These are phyloP conservation scores for Hedychridium roseum DNA, from an alignment of 2,888 invertebrate genomes.

Conservation along the genomic window DNA sequence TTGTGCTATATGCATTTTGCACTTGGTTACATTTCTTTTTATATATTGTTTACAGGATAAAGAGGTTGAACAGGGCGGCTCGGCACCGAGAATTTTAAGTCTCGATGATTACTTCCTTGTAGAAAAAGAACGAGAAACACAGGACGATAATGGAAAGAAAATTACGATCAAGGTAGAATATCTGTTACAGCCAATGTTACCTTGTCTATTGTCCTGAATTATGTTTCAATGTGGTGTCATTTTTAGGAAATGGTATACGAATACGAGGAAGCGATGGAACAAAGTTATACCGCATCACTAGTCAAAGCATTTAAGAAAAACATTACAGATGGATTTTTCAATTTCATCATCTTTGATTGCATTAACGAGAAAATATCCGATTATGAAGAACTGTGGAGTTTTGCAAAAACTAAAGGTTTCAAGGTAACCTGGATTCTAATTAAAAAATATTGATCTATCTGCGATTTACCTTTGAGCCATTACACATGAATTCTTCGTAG, in stretches of 20 bases:
- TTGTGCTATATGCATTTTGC: constrained; percentile 5
- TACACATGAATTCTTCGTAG: constrained; percentile 66
- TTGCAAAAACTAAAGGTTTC: constrained; percentile 84
- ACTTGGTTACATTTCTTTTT: constrained; percentile 9
- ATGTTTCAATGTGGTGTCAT: constrained; percentile 1
- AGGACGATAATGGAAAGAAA: constrained; percentile 78
- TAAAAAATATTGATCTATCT: neutral
- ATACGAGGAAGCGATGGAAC: constrained; percentile 85
- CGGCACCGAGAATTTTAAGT: constrained; percentile 90
- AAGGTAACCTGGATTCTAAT: constrained; percentile 71
- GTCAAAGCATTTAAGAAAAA: constrained; percentile 91
- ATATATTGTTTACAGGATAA: constrained; percentile 66
- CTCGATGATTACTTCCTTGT: constrained; percentile 96
- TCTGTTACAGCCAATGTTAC: neutral
- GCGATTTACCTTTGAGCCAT: neutral
- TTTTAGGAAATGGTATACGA: constrained; percentile 82
- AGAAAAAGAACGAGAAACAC: constrained; percentile 79
- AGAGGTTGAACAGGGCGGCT: constrained; percentile 83
- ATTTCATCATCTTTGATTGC: constrained; percentile 92
- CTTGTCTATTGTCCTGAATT: too few relatives aligned
- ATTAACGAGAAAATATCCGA: constrained; percentile 83
- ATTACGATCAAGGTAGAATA: constrained; percentile 68
- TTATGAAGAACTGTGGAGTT: constrained; percentile 89
- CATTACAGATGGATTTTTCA: constrained; percentile 88
- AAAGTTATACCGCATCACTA: constrained; percentile 81